Evolutionary conservation across 2,888 invertebrate genomes (phyloP), one percentile per base, ranked within the genome.

Genomic region (Temnothorax unifasciatus): DNA sequence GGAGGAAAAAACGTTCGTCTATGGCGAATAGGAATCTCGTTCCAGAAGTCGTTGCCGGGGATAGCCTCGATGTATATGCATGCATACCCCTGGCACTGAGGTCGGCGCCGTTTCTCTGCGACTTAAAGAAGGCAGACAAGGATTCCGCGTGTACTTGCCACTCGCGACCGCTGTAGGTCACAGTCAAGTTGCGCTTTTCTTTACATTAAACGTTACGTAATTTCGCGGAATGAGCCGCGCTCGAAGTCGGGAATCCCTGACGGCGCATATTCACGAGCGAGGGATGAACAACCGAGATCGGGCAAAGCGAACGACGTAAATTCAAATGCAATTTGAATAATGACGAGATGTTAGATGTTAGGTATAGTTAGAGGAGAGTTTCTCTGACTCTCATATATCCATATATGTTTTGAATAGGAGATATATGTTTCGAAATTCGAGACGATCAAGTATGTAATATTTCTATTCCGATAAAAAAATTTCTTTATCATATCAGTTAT

Each of bases 121-220:
- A 85, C 85, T 84, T 61, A 68, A 66, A 66, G 68, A 89, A 84
- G 81, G 83, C 38, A 57, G 81, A 82, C 85, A 83, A 84, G 89
- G 88, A 87, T 89, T 84, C 84, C 86, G 83, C 83, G 86, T 76
- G 84, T 59, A 81, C 82, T 79, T 64, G 84, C 85, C 50, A 79
- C 82, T 86, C 52, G 82, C 85, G 69, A 85, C 50, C 64, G 85
- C 88, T 90, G 90, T 91, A 91, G 92, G 91, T 92, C 91, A 92
- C 89, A 92, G 92, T 92, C 92, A 92, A 91, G 91, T 88, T 89
- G 90, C 88, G 89, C 87, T 90, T 90, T 92, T 87, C 89, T 86
- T 89, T 86, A 25, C 57, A 38, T 57, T 75, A 66, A 59, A 76
- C 52, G 52, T 82, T 74, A 79, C 41, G 77, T 41, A 76, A 74